phyloP scores from a whole-genome alignment of 2,113 vertebrate genomes.

The Xerus inauris region DNA sequence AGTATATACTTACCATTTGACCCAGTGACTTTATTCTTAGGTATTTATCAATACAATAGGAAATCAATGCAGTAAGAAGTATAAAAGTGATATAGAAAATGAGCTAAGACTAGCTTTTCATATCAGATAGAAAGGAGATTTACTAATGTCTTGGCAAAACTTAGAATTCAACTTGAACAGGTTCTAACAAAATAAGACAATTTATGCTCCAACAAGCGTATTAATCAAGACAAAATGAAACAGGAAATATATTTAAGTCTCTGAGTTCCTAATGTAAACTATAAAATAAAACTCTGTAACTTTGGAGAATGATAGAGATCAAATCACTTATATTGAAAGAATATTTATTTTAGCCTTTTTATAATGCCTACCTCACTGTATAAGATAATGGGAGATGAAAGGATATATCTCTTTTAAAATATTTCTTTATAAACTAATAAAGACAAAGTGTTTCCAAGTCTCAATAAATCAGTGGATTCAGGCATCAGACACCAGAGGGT shows the following conservation, averaged over 20 bases:
- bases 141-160: neutral
- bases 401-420: neutral
- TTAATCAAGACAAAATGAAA: neutral
- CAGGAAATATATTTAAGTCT: neutral
- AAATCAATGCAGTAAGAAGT: neutral
- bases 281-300: neutral
- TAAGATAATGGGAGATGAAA: neutral
- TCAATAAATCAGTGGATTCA: neutral
- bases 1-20: no score
- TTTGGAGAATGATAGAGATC: neutral
- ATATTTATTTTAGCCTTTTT: neutral
- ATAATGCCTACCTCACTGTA: neutral
- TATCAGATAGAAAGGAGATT: neutral
- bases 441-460: neutral
- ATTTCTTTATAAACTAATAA: neutral
- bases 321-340: neutral
- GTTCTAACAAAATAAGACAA: neutral
- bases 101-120: neutral
- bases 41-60: no score
- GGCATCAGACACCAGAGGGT: neutral
- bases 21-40: no score
- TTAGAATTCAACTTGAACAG: neutral
- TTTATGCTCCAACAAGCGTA: neutral
- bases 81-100: neutral
- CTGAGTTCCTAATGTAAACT: neutral